Conservation (phyloP, 2,888 invertebrate genomes). For the Drosophila leonis region DNA sequence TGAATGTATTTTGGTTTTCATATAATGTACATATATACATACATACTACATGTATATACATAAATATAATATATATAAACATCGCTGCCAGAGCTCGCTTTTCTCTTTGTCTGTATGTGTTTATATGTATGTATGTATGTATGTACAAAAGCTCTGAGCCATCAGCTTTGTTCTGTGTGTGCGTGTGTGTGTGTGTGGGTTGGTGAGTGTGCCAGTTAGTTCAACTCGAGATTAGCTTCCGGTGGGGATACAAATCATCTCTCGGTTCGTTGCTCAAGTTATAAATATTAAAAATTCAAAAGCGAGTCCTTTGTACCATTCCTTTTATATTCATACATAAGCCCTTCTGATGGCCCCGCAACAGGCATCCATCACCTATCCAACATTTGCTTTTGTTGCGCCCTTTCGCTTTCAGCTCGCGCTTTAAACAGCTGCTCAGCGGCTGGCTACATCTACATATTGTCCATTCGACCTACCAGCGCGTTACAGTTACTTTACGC, state of each 20-base stretch:
- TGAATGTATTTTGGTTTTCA: slow-evolving; percentile 26
- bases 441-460: slow-evolving; percentile 1
- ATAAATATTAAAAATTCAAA: slow-evolving; percentile 79
- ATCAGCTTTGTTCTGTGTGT: slow-evolving; percentile 9
- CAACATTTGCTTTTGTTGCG: slow-evolving; percentile 57
- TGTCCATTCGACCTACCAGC: slow-evolving; percentile 28
- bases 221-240: slow-evolving; percentile 80
- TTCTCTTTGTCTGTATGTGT: slow-evolving; percentile 12
- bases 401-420: slow-evolving; percentile 72
- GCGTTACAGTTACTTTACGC: slow-evolving; percentile 77
- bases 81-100: slow-evolving; percentile 18
- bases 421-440: slow-evolving; percentile 72
- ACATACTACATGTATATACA: neutral
- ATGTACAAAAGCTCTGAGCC: slow-evolving; percentile 50
- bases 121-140: neutral
- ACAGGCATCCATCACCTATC: slow-evolving; percentile 45
- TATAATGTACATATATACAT: slow-evolving; percentile 1
- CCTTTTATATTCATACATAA: slow-evolving; percentile 20
- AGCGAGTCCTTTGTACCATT: slow-evolving; percentile 51
- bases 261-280: slow-evolving; percentile 78
- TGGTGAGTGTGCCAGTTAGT: slow-evolving; percentile 53
- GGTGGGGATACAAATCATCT: slow-evolving; percentile 79
- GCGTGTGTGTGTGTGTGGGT: slow-evolving; percentile 21
- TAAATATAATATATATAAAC: slow-evolving; percentile 14
- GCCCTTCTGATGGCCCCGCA: slow-evolving; percentile 1